Evolutionary conservation across 2,797 vertebrate genomes (phyloP).

Genomic region (Podarcis lilfordi): DNA sequence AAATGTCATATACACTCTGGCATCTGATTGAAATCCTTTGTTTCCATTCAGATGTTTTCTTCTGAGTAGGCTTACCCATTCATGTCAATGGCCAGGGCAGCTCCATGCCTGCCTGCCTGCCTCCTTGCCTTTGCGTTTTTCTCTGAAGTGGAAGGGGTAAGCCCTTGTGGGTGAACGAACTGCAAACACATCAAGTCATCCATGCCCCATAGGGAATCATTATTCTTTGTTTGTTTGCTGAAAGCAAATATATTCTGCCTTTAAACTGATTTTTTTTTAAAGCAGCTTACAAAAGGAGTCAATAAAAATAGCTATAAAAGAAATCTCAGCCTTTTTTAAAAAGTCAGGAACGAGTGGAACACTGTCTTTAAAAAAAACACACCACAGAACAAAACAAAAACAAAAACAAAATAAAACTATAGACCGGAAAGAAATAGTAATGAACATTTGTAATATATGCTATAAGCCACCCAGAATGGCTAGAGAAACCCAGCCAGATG

Average conservation of each 20-base stretch:
- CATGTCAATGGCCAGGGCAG: neutral
- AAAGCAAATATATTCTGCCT: neutral
- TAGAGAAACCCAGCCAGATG: neutral
- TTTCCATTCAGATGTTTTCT: neutral
- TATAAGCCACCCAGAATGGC: neutral
- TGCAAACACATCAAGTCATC: neutral
- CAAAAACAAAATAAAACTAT: no score
- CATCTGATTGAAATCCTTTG: neutral
- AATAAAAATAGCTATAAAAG: neutral
- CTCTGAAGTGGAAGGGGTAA: neutral
- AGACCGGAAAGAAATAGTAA: no score
- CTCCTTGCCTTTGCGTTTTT: neutral
- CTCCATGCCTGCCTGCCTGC: neutral
- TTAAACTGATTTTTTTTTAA: neutral
- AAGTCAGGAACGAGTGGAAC: neutral
- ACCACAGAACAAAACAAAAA: no score
- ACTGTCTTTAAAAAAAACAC: neutral
- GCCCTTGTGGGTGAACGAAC: neutral
- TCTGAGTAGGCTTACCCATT: neutral
- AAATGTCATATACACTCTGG: neutral
- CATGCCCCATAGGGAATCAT: neutral
- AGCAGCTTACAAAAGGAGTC: neutral
- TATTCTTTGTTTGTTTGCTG: neutral
- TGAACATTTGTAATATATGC: no score
- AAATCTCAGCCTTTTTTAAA: neutral